phyloP scores from a whole-genome alignment of 2,888 invertebrate genomes.

The Holacanthella duospinosa region DNA sequence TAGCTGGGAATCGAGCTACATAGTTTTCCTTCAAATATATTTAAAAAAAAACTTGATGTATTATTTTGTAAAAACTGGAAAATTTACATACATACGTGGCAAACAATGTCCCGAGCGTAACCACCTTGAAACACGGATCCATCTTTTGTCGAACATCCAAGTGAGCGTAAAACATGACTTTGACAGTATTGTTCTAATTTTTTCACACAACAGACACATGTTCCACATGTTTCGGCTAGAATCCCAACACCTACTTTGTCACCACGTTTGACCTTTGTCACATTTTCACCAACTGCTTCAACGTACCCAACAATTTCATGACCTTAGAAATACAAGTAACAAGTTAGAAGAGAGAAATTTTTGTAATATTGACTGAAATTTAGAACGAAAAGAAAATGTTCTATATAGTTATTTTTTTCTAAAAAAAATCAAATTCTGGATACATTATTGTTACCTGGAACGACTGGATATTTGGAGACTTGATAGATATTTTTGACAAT shows the following conservation, averaged over 20 bases:
- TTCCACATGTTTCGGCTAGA: neutral
- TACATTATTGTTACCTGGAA: neutral
- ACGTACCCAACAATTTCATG: neutral
- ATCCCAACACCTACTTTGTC: neutral
- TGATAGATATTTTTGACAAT: neutral
- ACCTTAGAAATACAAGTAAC: neutral
- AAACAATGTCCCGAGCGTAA: slow-evolving; percentile 1
- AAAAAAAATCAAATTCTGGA: neutral
- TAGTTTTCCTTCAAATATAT: neutral
- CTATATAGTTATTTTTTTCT: neutral
- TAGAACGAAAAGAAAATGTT: neutral
- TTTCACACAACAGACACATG: neutral
- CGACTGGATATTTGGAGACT: neutral
- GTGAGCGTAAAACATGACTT: neutral
- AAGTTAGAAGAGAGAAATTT: too few species aligned
- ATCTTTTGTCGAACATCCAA: neutral
- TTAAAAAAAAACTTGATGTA: neutral
- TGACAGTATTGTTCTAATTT: neutral
- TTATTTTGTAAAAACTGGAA: neutral
- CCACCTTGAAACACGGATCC: neutral
- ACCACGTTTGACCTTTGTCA: neutral
- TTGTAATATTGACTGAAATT: neutral
- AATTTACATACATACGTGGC: neutral
- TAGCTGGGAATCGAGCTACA: neutral
- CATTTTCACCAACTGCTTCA: neutral